These are phyloP conservation scores for Chaetophractus vellerosus DNA, from an alignment of 2,797 vertebrate genomes.

Conservation along the genomic window DNA sequence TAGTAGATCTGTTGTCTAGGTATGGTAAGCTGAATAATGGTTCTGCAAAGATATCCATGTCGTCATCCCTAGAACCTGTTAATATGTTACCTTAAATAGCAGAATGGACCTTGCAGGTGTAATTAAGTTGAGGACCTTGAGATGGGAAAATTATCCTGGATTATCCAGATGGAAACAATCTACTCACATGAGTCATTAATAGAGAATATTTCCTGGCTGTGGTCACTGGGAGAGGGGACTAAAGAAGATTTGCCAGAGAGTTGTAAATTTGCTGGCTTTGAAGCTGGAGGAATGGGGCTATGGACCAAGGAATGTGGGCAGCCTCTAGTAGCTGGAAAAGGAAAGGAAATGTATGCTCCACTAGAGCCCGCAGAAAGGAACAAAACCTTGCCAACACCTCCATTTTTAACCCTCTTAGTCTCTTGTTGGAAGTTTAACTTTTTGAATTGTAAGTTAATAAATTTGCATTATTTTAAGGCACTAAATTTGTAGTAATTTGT, in stretches of 20 bases:
- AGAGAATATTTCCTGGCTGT: not conserved
- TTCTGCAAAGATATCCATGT: not conserved
- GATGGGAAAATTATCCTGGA: not conserved
- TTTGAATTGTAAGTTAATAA: not conserved
- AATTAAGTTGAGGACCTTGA: not conserved
- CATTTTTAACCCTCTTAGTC: not conserved
- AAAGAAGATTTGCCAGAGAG: not conserved
- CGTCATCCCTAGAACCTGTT: not conserved
- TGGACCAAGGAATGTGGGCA: not conserved
- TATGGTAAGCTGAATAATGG: not conserved
- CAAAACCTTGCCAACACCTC: not conserved
- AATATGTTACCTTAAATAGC: not conserved
- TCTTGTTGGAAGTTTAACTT: not conserved
- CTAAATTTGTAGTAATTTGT: not conserved
- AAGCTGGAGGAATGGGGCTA: not conserved
- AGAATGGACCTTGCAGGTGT: not conserved
- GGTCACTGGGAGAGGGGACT: not conserved
- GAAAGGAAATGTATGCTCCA: not conserved
- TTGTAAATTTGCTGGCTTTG: not conserved
- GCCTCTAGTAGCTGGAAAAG: not conserved
- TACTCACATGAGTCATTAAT: not conserved
- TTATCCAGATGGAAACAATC: not conserved
- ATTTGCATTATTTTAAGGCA: not conserved
- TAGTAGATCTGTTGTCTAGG: not conserved
- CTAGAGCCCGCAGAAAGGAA: not conserved